phyloP scores from a whole-genome alignment of 2,113 vertebrate genomes.

The Cyanistes caeruleus region DNA sequence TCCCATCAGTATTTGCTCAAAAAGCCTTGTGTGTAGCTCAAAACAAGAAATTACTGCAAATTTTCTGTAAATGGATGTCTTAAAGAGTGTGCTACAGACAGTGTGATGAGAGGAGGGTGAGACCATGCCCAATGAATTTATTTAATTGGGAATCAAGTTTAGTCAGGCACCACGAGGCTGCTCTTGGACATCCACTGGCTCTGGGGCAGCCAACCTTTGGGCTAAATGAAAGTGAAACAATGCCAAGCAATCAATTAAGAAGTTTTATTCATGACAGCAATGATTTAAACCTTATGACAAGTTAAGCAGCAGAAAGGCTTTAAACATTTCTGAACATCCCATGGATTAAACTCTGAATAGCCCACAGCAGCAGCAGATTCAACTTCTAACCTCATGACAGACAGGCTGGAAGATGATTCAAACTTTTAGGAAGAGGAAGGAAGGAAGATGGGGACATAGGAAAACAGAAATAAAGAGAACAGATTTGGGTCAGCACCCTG shows the following conservation, averaged over 20 bases:
- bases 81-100: neutral
- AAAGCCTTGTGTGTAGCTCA: neutral
- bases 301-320: neutral
- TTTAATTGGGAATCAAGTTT: neutral
- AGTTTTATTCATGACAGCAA: neutral
- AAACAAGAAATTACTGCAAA: neutral
- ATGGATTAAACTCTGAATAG: neutral
- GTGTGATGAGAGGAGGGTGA: neutral
- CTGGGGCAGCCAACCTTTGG: neutral
- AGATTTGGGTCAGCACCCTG: fast-evolving
- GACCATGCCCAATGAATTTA: neutral
- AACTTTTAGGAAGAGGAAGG: neutral
- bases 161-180: fast-evolving
- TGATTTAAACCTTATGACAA: neutral
- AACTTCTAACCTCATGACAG: neutral
- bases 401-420: neutral
- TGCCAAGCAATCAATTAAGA: neutral
- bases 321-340: neutral
- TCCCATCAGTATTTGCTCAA: neutral
- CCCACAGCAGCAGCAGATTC: fast-evolving
- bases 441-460: neutral
- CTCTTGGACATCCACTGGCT: neutral
- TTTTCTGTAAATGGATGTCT: neutral
- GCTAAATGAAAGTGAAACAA: neutral
- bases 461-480: neutral